Evolutionary conservation across 2,797 vertebrate species (phyloP).

Genomic region (Myioborus melanocephalus): DNA sequence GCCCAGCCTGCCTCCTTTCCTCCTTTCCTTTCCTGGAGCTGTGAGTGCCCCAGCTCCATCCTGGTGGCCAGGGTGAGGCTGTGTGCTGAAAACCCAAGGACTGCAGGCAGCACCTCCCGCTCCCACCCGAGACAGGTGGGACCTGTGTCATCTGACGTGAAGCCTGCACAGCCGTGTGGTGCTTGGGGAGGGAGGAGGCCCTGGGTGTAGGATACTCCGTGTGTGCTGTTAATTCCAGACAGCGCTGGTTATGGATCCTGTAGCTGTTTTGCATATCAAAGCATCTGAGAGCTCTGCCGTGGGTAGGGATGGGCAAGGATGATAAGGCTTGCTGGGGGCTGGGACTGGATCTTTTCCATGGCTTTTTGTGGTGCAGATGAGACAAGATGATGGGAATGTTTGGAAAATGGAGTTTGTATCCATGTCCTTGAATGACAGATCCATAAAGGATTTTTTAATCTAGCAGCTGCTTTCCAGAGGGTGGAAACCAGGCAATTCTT

Average conservation of each 20-base stretch:
- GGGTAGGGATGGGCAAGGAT: not conserved
- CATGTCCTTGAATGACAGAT: not conserved
- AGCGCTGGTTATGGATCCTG: not conserved
- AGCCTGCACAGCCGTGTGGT: not conserved
- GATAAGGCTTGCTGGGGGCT: not conserved
- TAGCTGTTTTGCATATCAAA: conserved; percentile 47
- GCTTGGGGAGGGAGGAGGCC: not conserved
- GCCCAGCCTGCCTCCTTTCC: not conserved
- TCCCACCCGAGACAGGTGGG: not conserved
- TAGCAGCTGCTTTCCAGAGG: not conserved
- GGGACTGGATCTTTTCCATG: not conserved
- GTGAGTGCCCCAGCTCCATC: accelerated
- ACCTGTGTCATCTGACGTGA: not conserved
- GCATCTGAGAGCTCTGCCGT: not conserved
- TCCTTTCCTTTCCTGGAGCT: not conserved
- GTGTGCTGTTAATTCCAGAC: not conserved
- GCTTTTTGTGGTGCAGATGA: not conserved
- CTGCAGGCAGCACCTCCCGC: accelerated
- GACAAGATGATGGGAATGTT: not conserved
- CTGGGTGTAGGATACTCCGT: not conserved
- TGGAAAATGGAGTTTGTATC: not conserved
- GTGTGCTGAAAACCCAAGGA: not conserved
- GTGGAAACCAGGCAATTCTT: not conserved
- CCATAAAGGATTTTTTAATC: not conserved
- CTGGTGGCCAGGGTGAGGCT: not conserved